Evolutionary conservation across 1,140 invertebrate genomes (phyloP).

Genomic region (Amphibalanus amphitrite): DNA sequence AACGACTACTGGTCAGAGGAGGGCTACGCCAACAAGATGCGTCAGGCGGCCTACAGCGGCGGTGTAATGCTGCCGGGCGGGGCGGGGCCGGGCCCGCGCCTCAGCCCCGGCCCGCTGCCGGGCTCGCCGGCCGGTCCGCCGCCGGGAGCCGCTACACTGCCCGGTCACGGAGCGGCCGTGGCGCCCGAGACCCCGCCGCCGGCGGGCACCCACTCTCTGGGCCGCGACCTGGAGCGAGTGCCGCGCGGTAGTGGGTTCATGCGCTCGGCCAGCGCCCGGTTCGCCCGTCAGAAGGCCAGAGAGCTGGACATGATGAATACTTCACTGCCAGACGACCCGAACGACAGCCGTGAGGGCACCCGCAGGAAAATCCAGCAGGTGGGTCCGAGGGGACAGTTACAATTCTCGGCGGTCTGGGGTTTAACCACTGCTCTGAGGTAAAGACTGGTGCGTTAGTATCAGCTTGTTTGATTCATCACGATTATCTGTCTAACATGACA

Average conservation of each 20-base stretch:
- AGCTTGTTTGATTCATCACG: too few relatives aligned
- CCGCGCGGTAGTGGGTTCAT: constrained; percentile 35
- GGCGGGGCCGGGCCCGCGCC: too few relatives aligned
- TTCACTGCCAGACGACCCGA: constrained; percentile 15
- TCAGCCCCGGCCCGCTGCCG: too few relatives aligned
- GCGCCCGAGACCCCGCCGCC: constrained; percentile 7
- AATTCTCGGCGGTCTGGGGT: too few relatives aligned
- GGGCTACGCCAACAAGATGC: constrained; percentile 70
- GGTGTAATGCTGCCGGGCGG: constrained; percentile 13
- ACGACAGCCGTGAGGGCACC: constrained; percentile 28
- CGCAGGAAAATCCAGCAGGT: constrained; percentile 46
- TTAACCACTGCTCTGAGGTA: too few relatives aligned
- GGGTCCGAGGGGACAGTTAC: constrained; percentile 8
- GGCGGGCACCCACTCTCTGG: constrained; percentile 1
- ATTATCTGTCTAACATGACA: too few relatives aligned
- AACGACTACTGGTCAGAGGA: constrained; percentile 57
- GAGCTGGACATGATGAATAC: constrained; percentile 18
- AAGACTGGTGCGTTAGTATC: too few relatives aligned
- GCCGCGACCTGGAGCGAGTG: not conserved
- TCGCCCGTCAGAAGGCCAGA: constrained; percentile 36
- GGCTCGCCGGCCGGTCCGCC: constrained; percentile 5
- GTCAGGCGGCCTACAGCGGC: constrained; percentile 37
- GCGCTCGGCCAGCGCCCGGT: constrained; percentile 57
- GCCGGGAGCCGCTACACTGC: constrained; percentile 4
- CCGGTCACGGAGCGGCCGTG: constrained; percentile 11